These are phyloP conservation scores for Rhizoglyphus robini DNA, from an alignment of 1,140 invertebrate genomes.

Conservation along the genomic window DNA sequence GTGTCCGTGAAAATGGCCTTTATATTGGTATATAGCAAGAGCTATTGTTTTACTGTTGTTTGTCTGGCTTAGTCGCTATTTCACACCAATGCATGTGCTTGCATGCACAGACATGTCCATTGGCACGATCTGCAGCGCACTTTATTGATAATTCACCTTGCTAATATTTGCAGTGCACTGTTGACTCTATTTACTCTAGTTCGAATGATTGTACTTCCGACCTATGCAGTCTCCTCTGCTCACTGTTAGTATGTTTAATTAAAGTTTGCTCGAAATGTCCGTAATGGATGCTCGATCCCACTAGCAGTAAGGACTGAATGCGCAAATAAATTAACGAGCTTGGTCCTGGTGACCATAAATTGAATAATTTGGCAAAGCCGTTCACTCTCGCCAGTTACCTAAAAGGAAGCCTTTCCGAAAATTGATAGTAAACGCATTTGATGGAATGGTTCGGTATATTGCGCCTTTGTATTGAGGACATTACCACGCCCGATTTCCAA, in stretches of 20 bases:
- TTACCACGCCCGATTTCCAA: slow-evolving; percentile 11
- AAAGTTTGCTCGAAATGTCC: too few species aligned
- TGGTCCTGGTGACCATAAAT: not conserved
- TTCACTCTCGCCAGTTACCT: not conserved
- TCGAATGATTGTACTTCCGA: not conserved
- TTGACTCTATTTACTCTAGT: slow-evolving; percentile 4
- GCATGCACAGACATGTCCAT: not conserved
- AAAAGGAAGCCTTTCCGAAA: not conserved
- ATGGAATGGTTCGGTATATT: not conserved
- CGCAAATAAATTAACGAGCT: not conserved
- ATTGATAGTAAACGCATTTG: slow-evolving; percentile 17
- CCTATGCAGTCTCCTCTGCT: not conserved
- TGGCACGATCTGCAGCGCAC: not conserved
- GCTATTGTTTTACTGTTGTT: not conserved
- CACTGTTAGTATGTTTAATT: slow-evolving; percentile 5
- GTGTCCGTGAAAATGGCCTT: not conserved
- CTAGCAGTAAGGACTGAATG: not conserved
- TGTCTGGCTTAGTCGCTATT: not conserved
- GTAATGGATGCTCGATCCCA: not conserved
- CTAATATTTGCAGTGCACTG: not conserved
- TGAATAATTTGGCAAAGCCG: not conserved
- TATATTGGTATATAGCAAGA: not conserved
- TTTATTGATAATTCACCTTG: slow-evolving; percentile 6
- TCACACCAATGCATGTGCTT: slow-evolving; percentile 4
- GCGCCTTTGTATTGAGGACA: not conserved